Evolutionary conservation across 2,113 vertebrate genomes (phyloP), one percentile per base, ranked within the genome.

Genomic region (Grammomys dolichurus): DNA sequence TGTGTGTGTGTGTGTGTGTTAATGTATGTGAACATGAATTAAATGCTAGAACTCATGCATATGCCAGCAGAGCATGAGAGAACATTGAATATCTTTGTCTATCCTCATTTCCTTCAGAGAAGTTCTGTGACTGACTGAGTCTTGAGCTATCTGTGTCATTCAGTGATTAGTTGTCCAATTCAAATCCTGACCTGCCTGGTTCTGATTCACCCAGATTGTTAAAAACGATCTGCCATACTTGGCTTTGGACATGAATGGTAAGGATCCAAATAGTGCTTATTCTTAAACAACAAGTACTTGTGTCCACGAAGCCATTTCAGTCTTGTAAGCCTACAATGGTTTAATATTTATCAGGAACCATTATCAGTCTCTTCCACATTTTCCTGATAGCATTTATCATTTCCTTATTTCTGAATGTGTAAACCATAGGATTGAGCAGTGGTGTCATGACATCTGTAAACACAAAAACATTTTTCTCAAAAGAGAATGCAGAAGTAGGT

Each of bases 301-400:
- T 36, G 20, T 36, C 17, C 1, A 67, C 16, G 33, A 6, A 86
- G 40, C 3, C 9, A 36, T 67, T 7, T 86, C 28, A 22, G 43
- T 33, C 3, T 5, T 63, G 2, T 63, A 84, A 43, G 20, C 20
- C 22, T 63, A 16, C 11, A 63, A 17, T 40, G 13, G 28, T 72
- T 58, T 75, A 58, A 31, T 63, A 73, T 60, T 89, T 20, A 43
- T 60, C 72, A 24, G 54, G 31, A 33, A 60, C 17, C 13, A 60
- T 11, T 26, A 46, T 33, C 0, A 75, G 31, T 33, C 6, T 58
- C 40, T 31, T 89, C 70, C n/a, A 46, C 54, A 76, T 28, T 89
- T 89, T 89, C 16, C n/a, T 89, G 10, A 89, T 89, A 6, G 87
- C 70, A 76, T 60, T 76, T 46, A 60, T 58, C 36, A 89, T 89